Conservation (phyloP, 2,797 vertebrate genomes). For the Sebastes iracundus region DNA sequence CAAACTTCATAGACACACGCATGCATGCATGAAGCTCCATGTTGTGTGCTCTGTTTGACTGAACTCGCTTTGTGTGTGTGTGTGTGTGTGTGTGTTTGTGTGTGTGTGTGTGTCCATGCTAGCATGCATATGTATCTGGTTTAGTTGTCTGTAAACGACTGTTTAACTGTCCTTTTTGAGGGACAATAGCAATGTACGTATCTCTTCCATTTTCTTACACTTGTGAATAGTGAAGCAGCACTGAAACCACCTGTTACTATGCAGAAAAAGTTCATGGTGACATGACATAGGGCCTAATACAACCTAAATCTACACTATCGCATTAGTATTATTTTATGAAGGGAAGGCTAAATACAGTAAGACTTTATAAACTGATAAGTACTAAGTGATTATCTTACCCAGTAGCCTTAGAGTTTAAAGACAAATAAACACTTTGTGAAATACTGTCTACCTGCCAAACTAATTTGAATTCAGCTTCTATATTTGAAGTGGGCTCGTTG, state of each 20-base stretch:
- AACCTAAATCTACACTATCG: background rate
- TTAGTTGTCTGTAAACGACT: background rate
- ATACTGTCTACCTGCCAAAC: background rate
- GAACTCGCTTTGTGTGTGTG: background rate
- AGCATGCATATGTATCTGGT: background rate
- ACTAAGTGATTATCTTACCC: background rate
- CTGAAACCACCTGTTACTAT: constrained; percentile 46
- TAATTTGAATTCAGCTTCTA: constrained; percentile 5
- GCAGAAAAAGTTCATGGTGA: background rate
- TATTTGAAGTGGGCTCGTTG: background rate
- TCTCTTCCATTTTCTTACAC: background rate
- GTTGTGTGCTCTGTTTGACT: constrained; percentile 62
- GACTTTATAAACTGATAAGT: background rate
- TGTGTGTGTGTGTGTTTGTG: background rate
- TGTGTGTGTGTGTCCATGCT: background rate
- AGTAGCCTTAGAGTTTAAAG: background rate
- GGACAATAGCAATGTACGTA: background rate
- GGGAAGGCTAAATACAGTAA: background rate
- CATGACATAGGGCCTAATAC: background rate
- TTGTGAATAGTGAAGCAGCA: background rate
- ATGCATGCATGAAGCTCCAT: constrained; percentile 68
- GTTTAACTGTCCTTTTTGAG: background rate
- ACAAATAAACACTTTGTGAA: background rate
- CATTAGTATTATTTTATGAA: background rate
- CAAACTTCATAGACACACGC: constrained; percentile 75